Percentiles rank a stretch among this genome's conserved stretches.
These are phyloP conservation scores for Crotalus helleri DNA, from an alignment of 2,113 vertebrate genomes.

Conservation along the genomic window DNA sequence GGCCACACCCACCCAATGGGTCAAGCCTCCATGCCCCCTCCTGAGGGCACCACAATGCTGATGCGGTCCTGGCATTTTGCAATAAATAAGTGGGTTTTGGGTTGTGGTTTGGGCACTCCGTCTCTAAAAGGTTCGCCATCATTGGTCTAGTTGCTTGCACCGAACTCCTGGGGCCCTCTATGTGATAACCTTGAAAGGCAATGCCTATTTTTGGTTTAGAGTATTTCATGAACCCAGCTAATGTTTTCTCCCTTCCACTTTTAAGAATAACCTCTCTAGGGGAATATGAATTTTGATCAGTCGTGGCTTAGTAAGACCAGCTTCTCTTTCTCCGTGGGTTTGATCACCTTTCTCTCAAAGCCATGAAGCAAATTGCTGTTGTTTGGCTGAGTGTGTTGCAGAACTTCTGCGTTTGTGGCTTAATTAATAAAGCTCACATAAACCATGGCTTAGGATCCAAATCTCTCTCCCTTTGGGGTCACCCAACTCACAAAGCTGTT, in stretches of 20 bases:
- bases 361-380: neutral
- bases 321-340: neutral
- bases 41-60: no score
- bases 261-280: neutral
- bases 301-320: neutral
- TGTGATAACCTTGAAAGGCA: no score
- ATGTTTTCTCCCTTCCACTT: neutral
- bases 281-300: neutral
- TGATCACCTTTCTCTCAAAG: neutral
- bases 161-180: neutral
- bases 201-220: neutral
- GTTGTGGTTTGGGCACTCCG: no score
- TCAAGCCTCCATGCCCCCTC: no score
- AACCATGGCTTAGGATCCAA: neutral
- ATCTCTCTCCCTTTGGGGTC: neutral
- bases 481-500: neutral
- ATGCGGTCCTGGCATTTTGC: no score
- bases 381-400: neutral
- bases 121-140: no score
- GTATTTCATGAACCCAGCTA: neutral
- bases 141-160: neutral
- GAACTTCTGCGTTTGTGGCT: neutral
- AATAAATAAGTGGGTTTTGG: no score
- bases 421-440: neutral
- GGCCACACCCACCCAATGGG: no score